These are phyloP conservation scores for Molorchus minor DNA, from an alignment of 2,888 invertebrate species.

Conservation along the genomic window DNA sequence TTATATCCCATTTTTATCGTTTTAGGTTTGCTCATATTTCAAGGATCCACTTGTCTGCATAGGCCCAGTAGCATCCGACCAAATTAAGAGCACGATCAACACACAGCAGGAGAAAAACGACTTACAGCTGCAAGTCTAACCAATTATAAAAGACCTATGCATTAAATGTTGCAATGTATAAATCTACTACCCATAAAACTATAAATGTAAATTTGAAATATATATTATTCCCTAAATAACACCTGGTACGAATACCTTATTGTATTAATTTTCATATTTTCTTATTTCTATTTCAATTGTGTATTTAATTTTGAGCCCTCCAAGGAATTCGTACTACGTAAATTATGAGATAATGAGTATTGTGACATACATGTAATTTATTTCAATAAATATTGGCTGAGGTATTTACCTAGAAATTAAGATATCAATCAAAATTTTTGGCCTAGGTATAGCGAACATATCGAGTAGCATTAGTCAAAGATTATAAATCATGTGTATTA, in stretches of 20 bases:
- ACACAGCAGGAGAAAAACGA: slow-evolving; percentile 84
- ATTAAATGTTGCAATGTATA: slow-evolving; percentile 51
- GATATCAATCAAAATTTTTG: slow-evolving; percentile 55
- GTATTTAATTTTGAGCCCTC: slow-evolving; percentile 45
- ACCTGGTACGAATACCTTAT: slow-evolving; percentile 32
- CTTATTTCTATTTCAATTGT: slow-evolving; percentile 13
- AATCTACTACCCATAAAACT: not conserved
- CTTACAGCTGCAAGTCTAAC: slow-evolving; percentile 73
- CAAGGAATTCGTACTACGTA: slow-evolving; percentile 36
- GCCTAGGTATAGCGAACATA: slow-evolving; percentile 53
- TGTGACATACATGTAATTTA: slow-evolving; percentile 31
- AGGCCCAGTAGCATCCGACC: slow-evolving; percentile 83
- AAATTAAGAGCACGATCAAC: slow-evolving; percentile 74
- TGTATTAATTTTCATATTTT: slow-evolving; percentile 12
- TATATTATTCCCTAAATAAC: slow-evolving; percentile 10
- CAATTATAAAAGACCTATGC: slow-evolving; percentile 64
- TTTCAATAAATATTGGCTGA: slow-evolving; percentile 55
- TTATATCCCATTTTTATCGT: no score
- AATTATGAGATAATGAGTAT: slow-evolving; percentile 20
- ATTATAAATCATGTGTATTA: slow-evolving; percentile 20
- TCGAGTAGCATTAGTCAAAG: slow-evolving; percentile 34
- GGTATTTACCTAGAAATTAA: slow-evolving; percentile 56
- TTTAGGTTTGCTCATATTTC: slow-evolving; percentile 88
- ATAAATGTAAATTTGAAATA: slow-evolving; percentile 22
- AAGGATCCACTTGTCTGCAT: slow-evolving; percentile 89